Conservation (phyloP, 1,140 invertebrate genomes). For the Nasonia longicornis region DNA sequence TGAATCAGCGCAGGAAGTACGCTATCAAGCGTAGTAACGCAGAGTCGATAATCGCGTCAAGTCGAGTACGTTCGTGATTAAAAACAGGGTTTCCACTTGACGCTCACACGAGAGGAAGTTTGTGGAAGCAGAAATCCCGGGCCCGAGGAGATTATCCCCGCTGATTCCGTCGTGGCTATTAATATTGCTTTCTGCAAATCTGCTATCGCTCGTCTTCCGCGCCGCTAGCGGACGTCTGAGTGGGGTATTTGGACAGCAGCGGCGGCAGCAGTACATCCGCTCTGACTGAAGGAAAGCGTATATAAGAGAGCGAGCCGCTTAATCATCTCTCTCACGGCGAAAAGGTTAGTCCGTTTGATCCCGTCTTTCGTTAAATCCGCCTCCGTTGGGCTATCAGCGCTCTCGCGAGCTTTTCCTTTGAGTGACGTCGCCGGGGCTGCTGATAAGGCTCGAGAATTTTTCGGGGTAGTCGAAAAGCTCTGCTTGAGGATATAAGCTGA, state of each 20-base stretch:
- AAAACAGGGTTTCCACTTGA: conserved; percentile 31
- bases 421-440: neutral
- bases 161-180: conserved; percentile 48
- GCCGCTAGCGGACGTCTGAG: neutral
- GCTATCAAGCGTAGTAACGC: neutral
- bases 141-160: neutral
- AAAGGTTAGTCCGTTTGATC: neutral
- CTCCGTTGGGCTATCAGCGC: neutral
- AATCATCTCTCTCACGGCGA: neutral
- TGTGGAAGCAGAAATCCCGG: neutral
- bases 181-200: conserved; percentile 58
- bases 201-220: neutral
- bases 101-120: conserved; percentile 1
- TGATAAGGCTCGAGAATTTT: neutral
- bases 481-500: neutral
- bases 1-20: neutral
- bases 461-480: neutral
- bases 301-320: neutral
- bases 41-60: conserved; percentile 5
- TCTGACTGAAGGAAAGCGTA: neutral
- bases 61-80: conserved; percentile 23
- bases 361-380: conserved; percentile 1
- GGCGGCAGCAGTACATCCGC: no score
- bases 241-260: neutral
- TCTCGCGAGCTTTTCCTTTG: neutral